Evolutionary conservation across 1,140 invertebrate species (phyloP).

Genomic region (Bombus vancouverensis): DNA sequence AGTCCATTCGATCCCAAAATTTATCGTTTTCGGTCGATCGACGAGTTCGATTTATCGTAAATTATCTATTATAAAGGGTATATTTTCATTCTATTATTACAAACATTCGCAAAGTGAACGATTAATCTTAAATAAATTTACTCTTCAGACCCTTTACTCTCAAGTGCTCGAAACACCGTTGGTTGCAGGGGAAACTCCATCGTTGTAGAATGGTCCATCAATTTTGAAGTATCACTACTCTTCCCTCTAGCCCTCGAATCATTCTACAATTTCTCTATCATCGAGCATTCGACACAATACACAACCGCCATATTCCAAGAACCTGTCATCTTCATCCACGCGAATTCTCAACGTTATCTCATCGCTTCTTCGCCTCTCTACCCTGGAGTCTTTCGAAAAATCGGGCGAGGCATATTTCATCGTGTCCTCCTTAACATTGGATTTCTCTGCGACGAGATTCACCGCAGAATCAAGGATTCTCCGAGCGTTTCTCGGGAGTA

Average conservation of each 20-base stretch:
- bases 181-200: background rate
- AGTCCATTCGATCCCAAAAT: background rate
- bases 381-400: background rate
- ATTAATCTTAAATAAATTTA: background rate
- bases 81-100: background rate
- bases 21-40: background rate
- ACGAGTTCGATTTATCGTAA: too few species aligned
- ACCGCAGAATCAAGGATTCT: background rate
- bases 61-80: too few species aligned
- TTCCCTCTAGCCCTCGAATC: background rate
- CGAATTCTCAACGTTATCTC: background rate
- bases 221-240: background rate
- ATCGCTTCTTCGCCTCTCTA: background rate
- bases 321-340: background rate
- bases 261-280: background rate
- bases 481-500: background rate
- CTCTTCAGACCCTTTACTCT: background rate
- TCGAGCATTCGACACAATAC: too few species aligned
- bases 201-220: background rate
- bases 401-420: constrained; percentile 6
- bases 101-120: too few species aligned
- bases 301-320: background rate
- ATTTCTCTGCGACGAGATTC: constrained; percentile 10
- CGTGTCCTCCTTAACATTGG: constrained; percentile 8
- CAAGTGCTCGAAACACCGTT: background rate